Evolutionary conservation across 2,888 invertebrate genomes (phyloP).

Genomic region (Epsilonema sp.): DNA sequence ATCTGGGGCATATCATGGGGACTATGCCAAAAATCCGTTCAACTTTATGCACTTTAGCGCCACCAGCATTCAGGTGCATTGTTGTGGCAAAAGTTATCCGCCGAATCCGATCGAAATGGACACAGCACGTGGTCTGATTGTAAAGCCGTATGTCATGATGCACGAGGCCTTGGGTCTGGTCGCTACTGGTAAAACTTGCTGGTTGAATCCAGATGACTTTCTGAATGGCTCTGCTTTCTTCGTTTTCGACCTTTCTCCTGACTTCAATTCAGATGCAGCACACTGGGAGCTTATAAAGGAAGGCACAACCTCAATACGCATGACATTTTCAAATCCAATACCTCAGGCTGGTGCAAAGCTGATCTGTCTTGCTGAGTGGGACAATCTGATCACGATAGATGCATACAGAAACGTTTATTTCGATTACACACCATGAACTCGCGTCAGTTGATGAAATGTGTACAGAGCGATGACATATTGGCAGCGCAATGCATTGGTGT

Average conservation of each 20-base stretch:
- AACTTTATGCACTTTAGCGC: background rate
- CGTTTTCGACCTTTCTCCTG: conserved; percentile 1
- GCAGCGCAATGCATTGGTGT: too few species aligned
- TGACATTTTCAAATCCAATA: background rate
- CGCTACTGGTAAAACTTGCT: background rate
- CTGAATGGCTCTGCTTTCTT: background rate
- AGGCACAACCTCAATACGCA: background rate
- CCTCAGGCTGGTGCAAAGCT: background rate
- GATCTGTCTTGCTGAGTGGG: conserved; percentile 3
- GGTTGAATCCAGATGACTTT: background rate
- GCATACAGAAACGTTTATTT: conserved; percentile 1
- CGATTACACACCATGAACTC: too few species aligned
- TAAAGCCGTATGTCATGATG: background rate
- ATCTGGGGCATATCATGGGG: background rate
- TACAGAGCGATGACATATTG: too few species aligned
- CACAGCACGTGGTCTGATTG: background rate
- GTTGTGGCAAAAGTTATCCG: background rate
- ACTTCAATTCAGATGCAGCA: background rate
- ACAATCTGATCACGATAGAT: conserved; percentile 2
- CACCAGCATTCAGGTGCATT: background rate
- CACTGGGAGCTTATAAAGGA: conserved; percentile 3
- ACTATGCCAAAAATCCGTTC: background rate
- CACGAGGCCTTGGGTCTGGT: background rate
- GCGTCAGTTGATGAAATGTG: too few species aligned
- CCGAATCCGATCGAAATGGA: background rate